A percentile compares a stretch with the other conserved stretches of the same genome.
These are phyloP conservation scores for Euura lappo DNA, from an alignment of 1,140 invertebrate genomes.

Conservation along the genomic window DNA sequence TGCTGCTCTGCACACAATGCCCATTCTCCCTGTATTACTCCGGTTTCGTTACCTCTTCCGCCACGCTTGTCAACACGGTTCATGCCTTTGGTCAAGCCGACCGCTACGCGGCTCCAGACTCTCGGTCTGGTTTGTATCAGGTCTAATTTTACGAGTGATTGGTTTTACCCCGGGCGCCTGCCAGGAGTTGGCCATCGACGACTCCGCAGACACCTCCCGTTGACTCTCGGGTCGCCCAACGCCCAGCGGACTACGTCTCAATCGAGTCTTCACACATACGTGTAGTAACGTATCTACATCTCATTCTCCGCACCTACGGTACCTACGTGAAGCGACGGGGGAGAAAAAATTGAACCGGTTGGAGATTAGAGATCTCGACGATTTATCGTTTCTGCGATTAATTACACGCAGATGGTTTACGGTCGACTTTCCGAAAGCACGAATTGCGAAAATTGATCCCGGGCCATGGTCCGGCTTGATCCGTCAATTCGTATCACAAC, in stretches of 20 bases:
- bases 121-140: constrained; percentile 37
- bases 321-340: no score
- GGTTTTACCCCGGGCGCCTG: neutral
- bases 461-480: neutral
- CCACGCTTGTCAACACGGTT: neutral
- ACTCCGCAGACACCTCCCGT: constrained; percentile 1
- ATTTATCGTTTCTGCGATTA: no score
- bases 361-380: no score
- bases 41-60: constrained; percentile 25
- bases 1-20: no score
- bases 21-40: neutral
- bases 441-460: neutral
- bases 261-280: no score
- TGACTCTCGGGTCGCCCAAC: constrained; percentile 23
- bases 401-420: no score
- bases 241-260: no score
- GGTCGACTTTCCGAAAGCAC: neutral
- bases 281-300: no score
- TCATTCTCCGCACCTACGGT: no score
- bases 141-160: constrained; percentile 46
- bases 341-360: no score
- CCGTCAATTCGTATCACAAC: neutral
- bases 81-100: constrained; percentile 7
- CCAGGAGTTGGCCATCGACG: neutral
- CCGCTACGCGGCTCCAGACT: constrained; percentile 18